Evolutionary conservation across 1,140 invertebrate species (phyloP).

Genomic region (Euglossa dilemma): DNA sequence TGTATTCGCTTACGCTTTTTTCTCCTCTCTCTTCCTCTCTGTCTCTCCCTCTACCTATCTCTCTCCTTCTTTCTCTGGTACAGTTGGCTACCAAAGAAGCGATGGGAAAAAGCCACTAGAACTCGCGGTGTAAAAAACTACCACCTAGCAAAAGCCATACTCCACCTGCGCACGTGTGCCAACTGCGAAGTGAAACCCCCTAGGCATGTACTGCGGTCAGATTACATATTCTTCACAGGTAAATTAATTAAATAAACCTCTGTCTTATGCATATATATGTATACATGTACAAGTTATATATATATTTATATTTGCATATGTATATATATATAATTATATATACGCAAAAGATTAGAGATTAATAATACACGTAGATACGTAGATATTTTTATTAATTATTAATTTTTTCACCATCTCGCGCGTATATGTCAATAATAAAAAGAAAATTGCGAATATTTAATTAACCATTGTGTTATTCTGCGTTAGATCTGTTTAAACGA

Average conservation of each 20-base stretch:
- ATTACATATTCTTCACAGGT: conserved; percentile 52
- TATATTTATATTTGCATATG: not conserved
- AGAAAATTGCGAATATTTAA: not conserved
- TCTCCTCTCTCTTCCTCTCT: too few relatives aligned
- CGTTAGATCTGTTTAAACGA: not conserved
- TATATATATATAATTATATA: not conserved
- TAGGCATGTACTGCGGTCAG: conserved; percentile 59
- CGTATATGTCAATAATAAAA: not conserved
- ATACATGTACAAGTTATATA: not conserved
- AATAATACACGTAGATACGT: not conserved
- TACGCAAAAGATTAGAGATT: too few relatives aligned
- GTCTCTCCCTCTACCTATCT: not conserved
- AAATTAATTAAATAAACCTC: conserved; percentile 61
- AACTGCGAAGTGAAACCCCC: conserved; percentile 67
- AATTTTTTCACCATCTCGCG: not conserved
- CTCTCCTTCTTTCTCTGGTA: conserved; percentile 2
- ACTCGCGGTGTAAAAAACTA: conserved; percentile 65
- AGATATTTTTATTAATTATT: not conserved
- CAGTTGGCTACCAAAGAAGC: conserved; percentile 65
- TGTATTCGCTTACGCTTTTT: conserved; percentile 5
- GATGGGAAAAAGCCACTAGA: conserved; percentile 70
- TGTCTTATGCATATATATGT: not conserved
- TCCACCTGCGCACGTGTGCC: conserved; percentile 75
- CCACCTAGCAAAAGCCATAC: conserved; percentile 64
- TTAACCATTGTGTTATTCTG: not conserved